Conservation (phyloP, 37 sponge, comb jelly and placozoan species). For the Geodia barretti region DNA sequence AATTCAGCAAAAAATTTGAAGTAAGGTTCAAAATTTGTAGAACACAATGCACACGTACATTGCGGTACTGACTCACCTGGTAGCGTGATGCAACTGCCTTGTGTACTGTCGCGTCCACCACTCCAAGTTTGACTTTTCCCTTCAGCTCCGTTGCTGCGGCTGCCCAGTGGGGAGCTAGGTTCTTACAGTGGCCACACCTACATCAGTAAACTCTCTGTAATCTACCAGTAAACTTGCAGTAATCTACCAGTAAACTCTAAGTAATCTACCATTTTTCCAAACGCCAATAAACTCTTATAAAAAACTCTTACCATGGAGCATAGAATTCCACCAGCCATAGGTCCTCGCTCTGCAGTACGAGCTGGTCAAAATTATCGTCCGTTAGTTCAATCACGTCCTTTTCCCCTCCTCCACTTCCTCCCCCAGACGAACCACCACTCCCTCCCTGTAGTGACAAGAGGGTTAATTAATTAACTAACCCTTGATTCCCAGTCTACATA, state of each 20-base stretch:
- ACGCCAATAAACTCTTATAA: not conserved
- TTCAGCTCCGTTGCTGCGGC: conserved; percentile 86
- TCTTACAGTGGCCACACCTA: conserved; percentile 99
- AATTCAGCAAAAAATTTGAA: too few relatives aligned
- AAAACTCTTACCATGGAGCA: conserved; percentile 93
- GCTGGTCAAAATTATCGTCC: conserved; percentile 85
- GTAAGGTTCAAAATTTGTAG: too few relatives aligned
- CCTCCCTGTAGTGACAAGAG: not conserved
- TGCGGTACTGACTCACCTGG: conserved; percentile 15
- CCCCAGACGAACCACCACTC: conserved; percentile 34
- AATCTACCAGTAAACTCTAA: too few relatives aligned
- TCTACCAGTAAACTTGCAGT: too few relatives aligned
- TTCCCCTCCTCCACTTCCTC: conserved; percentile 27
- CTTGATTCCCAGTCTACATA: not conserved
- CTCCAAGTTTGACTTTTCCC: conserved; percentile 89
- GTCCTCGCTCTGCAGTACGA: conserved; percentile 83
- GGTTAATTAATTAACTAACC: not conserved
- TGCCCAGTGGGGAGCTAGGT: conserved; percentile 92
- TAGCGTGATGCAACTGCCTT: conserved; percentile 45
- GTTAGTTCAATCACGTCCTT: conserved; percentile 92
- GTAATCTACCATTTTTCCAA: not conserved
- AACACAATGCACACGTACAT: not conserved
- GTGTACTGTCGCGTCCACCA: conserved; percentile 88
- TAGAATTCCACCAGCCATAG: conserved; percentile 96
- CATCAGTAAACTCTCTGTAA: not conserved